These are phyloP conservation scores for Holacanthus passer DNA, from an alignment of 2,113 vertebrate species.

Conservation along the genomic window DNA sequence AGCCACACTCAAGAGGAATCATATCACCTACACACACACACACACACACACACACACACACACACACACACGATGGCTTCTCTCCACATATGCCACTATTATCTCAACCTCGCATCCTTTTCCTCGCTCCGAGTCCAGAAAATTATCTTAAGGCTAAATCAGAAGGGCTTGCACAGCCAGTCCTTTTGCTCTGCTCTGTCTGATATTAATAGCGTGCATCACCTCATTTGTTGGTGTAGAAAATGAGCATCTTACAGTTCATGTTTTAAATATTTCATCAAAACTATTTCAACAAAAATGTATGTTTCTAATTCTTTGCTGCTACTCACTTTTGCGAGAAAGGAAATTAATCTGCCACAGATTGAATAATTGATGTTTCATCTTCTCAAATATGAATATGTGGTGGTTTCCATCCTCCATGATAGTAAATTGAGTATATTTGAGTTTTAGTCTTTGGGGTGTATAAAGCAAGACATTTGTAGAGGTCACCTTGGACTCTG, in stretches of 20 bases:
- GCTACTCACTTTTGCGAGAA: too few species aligned
- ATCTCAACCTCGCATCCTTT: constrained; percentile 30
- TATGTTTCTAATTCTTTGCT: too few species aligned
- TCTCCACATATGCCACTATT: constrained; percentile 47
- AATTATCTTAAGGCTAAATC: constrained; percentile 38
- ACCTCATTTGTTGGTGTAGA: neutral
- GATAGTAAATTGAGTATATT: neutral
- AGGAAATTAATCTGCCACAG: too few species aligned
- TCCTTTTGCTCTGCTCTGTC: constrained; percentile 12
- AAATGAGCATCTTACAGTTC: neutral
- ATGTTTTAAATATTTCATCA: neutral
- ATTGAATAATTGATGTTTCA: too few species aligned
- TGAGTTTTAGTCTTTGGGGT: neutral
- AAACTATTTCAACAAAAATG: too few species aligned
- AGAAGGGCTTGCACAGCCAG: neutral
- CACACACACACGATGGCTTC: constrained; percentile 25
- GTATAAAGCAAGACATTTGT: neutral
- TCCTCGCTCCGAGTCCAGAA: constrained; percentile 23
- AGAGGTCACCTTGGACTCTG: neutral
- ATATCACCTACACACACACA: constrained; percentile 60
- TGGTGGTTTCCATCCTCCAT: neutral
- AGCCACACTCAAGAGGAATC: constrained; percentile 71
- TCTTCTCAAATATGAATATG: too few species aligned
- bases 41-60: constrained; percentile 29
- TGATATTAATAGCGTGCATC: neutral